Evolutionary conservation across 2,113 vertebrate genomes (phyloP).

Genomic region (Colaptes auratus): DNA sequence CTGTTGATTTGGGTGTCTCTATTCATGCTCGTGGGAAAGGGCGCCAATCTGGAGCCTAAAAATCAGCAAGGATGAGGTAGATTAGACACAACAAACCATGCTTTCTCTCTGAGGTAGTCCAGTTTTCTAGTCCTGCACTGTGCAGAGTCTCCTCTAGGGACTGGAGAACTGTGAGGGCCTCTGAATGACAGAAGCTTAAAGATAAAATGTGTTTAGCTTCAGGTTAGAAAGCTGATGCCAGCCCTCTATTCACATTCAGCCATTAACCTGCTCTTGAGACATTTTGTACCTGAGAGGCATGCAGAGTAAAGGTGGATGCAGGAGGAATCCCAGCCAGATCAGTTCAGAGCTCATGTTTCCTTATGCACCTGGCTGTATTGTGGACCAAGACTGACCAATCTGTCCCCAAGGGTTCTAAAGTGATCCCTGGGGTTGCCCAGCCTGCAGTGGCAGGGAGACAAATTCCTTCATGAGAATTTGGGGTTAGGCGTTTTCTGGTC

Average conservation of each 20-base stretch:
- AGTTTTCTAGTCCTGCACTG: background rate
- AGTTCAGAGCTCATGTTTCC: background rate
- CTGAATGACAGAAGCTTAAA: background rate
- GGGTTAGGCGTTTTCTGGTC: background rate
- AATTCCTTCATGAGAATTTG: background rate
- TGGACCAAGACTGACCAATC: background rate
- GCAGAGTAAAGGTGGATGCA: background rate
- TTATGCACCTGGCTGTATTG: background rate
- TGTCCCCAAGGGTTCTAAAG: background rate
- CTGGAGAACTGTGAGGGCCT: background rate
- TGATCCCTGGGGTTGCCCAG: background rate
- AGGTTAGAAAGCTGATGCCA: background rate
- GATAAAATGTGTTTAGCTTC: background rate
- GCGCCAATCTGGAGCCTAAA: background rate
- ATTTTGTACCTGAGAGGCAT: background rate
- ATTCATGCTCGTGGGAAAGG: background rate
- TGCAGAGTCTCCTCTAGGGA: background rate
- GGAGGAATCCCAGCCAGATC: background rate
- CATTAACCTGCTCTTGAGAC: background rate
- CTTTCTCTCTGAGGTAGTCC: background rate
- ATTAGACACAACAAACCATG: background rate
- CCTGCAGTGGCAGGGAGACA: background rate
- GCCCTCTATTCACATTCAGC: background rate
- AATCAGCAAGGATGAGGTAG: background rate
- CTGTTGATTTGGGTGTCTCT: background rate